phyloP scores from a whole-genome alignment of 2,797 vertebrate species.

The Darevskia nairensis region DNA sequence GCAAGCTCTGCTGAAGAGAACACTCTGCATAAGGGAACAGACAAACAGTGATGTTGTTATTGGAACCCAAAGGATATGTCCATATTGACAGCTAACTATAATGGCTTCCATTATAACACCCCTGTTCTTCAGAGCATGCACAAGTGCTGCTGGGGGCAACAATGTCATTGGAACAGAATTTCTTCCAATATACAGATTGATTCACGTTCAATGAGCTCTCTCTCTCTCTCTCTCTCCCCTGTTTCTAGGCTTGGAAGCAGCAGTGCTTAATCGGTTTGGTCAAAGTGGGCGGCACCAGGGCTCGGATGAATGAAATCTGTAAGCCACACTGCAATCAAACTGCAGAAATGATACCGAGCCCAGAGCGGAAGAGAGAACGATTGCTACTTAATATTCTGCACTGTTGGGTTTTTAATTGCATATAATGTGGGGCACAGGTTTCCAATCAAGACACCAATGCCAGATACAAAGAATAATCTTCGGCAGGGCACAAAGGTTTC shows the following conservation, averaged over 20 bases:
- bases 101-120: neutral
- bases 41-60: neutral
- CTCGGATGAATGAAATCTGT: neutral
- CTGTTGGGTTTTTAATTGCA: slow-evolving; percentile 3
- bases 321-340: neutral
- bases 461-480: slow-evolving; percentile 21
- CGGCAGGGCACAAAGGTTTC: neutral
- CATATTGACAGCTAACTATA: neutral
- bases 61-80: neutral
- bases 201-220: neutral
- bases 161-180: neutral
- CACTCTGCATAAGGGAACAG: neutral
- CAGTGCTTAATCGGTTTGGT: neutral
- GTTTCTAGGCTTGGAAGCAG: neutral
- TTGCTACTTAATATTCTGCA: slow-evolving; percentile 18
- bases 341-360: neutral
- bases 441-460: slow-evolving; percentile 16
- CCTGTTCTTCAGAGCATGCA: neutral
- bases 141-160: neutral
- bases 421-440: slow-evolving; percentile 20
- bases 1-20: neutral
- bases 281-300: neutral
- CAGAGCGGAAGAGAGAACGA: neutral
- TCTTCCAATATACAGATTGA: neutral
- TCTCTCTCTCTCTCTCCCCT: neutral